Evolutionary conservation across 2,888 invertebrate genomes (phyloP), one percentile per base, ranked within the genome.

Genomic region (Ornithoptera alexandrae): DNA sequence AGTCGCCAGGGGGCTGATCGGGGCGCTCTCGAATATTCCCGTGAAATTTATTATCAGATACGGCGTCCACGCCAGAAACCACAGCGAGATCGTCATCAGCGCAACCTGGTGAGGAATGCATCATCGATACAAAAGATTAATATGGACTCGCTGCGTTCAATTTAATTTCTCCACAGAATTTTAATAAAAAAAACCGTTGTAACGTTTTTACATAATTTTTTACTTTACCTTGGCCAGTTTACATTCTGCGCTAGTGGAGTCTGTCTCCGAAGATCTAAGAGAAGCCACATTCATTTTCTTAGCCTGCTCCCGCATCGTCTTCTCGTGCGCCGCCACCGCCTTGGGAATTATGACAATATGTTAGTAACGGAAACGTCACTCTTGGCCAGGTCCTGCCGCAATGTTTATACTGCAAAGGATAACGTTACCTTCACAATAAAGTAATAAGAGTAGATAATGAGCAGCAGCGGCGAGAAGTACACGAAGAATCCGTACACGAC

Each of bases 281-380:
- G 97, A 97, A 72, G 97, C 96, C 7, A 97, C 97, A 86, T 97
- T 97, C 97, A 97, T 97, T 90, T 97, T 97, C 89, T 97, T 97
- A 67, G 97, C 97, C 89, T 97, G 97, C 85, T 97, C 97, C 78
- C 97, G 94, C 96, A 97, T 97, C 60, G 93, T 94, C 81, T 95
- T 97, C 87, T 97, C 97, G 90, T 97, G 97, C 77, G 96, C 96
- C 70, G 96, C 93, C 71, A 97, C 97, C 75, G 97, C 97, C 94
- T 96, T 81, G 39, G 30, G 30, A 30, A 30, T 30, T 30, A 30
- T 30, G 30, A 30, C 5, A 30, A 2, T 30, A 30, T 30, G 30
- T 30, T 30, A 30, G 30, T 30, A 30, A 4, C 30, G 30, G 3
- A 5, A 0, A 5, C 30, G 30, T 30, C 5, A 30, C 30, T 30